Conservation (phyloP, 1,140 invertebrate genomes). For the Homalodisca vitripennis region DNA sequence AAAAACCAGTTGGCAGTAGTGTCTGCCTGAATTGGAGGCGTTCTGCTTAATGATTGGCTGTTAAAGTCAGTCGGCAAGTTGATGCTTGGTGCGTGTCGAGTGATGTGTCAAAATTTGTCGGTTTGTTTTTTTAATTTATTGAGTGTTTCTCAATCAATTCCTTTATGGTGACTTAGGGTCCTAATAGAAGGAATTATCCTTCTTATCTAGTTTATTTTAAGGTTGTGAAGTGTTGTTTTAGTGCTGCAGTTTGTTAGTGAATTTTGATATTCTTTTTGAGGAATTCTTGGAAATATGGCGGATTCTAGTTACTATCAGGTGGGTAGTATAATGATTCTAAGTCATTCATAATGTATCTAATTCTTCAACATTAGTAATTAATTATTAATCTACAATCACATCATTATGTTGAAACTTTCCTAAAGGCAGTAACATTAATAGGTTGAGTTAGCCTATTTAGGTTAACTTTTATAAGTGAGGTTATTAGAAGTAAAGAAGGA, state of each 20-base stretch:
- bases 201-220: background rate
- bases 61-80: background rate
- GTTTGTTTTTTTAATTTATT: background rate
- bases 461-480: background rate
- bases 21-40: background rate
- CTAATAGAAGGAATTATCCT: conserved; percentile 3
- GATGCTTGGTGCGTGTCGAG: background rate
- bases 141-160: background rate
- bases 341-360: background rate
- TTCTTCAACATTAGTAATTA: background rate
- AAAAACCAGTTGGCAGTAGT: conserved; percentile 1
- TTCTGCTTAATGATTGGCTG: conserved; percentile 6
- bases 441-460: background rate
- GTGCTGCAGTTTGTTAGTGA: conserved; percentile 1
- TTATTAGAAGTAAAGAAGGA: background rate
- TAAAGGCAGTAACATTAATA: background rate
- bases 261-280: background rate
- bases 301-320: conserved; percentile 37
- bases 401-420: background rate
- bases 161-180: background rate
- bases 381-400: background rate
- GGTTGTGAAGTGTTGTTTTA: background rate
- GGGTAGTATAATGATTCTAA: conserved; percentile 19
- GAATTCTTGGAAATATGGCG: conserved; percentile 30
- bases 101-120: conserved; percentile 8